phyloP scores from a whole-genome alignment of 2,888 invertebrate species.

The Eupithecia subumbrata region DNA sequence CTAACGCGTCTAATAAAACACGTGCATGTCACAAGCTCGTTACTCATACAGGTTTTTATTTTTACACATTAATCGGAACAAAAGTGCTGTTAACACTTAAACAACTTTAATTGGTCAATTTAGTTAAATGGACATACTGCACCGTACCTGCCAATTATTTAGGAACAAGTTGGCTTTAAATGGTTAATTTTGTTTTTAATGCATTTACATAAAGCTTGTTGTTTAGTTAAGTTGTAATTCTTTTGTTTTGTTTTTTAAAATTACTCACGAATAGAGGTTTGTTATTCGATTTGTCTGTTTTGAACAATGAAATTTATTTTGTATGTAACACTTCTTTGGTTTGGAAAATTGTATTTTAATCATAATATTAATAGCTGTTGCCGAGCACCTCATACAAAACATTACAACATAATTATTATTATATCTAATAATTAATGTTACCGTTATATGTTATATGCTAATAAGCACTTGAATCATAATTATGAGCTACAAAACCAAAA shows the following conservation, averaged over 20 bases:
- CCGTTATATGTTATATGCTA: neutral
- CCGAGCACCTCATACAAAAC: neutral
- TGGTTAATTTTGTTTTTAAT: neutral
- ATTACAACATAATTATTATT: too few relatives aligned
- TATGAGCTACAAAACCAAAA: neutral
- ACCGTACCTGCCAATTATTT: constrained; percentile 26
- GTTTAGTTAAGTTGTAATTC: neutral
- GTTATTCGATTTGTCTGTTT: neutral
- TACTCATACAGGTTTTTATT: constrained; percentile 49
- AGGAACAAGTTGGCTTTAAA: constrained; percentile 4
- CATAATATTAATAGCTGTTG: neutral
- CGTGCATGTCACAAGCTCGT: constrained; percentile 56
- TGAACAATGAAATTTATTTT: too few relatives aligned
- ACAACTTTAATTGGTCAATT: constrained; percentile 69
- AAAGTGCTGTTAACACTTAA: constrained; percentile 56
- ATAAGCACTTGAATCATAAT: neutral
- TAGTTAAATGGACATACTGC: constrained; percentile 47
- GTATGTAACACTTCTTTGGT: too few relatives aligned
- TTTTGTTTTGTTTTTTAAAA: neutral
- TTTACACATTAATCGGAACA: constrained; percentile 50
- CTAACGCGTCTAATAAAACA: constrained; percentile 12
- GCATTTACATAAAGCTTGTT: neutral
- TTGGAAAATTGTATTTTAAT: neutral
- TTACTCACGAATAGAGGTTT: neutral
- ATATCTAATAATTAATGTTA: neutral